Conservation (phyloP, 2,888 invertebrate genomes). For the Sisyra nigra region DNA sequence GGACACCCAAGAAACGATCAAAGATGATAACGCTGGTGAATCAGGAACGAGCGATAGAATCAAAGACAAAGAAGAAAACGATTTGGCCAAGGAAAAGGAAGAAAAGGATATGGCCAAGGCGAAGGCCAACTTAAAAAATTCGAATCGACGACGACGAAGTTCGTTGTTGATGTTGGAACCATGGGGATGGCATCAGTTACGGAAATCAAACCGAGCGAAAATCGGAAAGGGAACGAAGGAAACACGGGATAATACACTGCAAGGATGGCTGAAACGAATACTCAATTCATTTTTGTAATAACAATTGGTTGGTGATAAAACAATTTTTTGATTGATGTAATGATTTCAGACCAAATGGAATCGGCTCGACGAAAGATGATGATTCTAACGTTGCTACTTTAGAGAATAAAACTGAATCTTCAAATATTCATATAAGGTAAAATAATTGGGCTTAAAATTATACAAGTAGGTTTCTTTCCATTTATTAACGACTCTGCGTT, state of each 20-base stretch:
- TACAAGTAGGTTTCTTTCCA: neutral
- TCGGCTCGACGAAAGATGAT: conserved; percentile 14
- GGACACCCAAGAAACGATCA: conserved; percentile 20
- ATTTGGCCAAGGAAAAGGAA: conserved; percentile 17
- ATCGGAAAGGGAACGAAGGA: neutral
- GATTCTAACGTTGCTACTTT: neutral
- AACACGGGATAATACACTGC: conserved; percentile 43
- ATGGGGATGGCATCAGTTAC: conserved; percentile 61
- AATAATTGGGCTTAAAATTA: neutral
- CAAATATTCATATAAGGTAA: too few relatives aligned
- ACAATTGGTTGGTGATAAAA: neutral
- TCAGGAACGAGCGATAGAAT: conserved; percentile 20
- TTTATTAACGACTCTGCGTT: too few relatives aligned
- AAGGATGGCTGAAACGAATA: conserved; percentile 48
- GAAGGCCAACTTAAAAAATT: conserved; percentile 15
- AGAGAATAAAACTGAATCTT: conserved; percentile 15
- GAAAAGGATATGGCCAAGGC: conserved; percentile 15
- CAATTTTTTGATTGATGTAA: conserved; percentile 7
- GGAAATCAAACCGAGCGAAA: conserved; percentile 31
- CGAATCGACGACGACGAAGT: conserved; percentile 47
- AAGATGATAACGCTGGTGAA: conserved; percentile 21
- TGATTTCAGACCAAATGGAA: conserved; percentile 9
- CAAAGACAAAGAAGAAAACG: conserved; percentile 25
- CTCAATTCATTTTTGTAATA: conserved; percentile 29
- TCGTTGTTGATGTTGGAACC: conserved; percentile 54